Percentiles rank a stretch among this genome's conserved stretches.
Conservation (phyloP, 2,888 invertebrate species). For the Saturnia pavonia region DNA sequence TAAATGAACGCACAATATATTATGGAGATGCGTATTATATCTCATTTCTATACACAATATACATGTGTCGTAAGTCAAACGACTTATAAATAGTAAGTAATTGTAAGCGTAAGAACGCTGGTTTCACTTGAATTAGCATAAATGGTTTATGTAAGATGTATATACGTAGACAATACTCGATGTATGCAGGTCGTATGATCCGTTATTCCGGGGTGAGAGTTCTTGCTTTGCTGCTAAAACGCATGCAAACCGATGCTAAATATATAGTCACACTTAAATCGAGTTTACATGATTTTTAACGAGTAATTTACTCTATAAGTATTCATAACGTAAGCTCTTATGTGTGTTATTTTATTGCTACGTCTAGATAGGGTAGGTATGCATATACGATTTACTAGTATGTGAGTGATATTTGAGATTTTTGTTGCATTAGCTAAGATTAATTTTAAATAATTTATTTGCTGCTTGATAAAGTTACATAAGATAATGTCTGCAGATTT, state of each 20-base stretch:
- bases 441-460: neutral
- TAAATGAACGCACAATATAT: neutral
- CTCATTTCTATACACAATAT: constrained; percentile 16
- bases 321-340: neutral
- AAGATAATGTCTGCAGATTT: neutral
- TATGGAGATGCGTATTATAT: constrained; percentile 10
- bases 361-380: neutral
- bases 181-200: constrained; percentile 45
- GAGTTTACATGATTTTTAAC: constrained; percentile 15
- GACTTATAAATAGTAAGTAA: constrained; percentile 24
- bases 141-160: constrained; percentile 28
- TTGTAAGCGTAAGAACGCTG: constrained; percentile 24
- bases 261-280: constrained; percentile 24
- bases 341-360: neutral
- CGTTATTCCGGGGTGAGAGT: constrained; percentile 41
- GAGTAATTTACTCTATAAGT: neutral
- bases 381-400: too few relatives aligned
- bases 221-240: constrained; percentile 23
- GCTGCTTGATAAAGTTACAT: neutral
- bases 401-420: neutral
- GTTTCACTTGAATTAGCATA: constrained; percentile 32
- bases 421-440: neutral
- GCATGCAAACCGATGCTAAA: constrained; percentile 32
- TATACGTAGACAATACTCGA: constrained; percentile 30
- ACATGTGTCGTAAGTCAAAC: constrained; percentile 27